Evolutionary conservation across 2,888 invertebrate species (phyloP), one percentile per base, ranked within the genome.

Genomic region (Mesorhabditis spiculigera): DNA sequence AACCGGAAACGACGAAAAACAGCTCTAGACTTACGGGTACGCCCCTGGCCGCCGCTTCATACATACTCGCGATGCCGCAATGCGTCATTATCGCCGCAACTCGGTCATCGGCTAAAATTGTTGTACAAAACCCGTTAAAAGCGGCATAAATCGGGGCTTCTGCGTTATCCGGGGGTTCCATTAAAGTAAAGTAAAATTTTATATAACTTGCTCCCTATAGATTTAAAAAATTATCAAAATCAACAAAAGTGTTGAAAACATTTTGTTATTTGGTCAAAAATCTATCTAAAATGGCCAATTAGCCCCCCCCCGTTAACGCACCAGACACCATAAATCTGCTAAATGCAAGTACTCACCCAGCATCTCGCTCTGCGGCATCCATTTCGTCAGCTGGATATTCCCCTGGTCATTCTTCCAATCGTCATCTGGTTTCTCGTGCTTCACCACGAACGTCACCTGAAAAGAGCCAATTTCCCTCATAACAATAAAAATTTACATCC

Each of bases 321-420:
- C 28, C 28, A 28, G 28, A 28, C 28, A 1, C 28, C 28, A 28
- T 28, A 28, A 28, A 28, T 28, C 28, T 28, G 28, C 28, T 1
- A 28, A 28, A 28, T 28, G 28, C 28, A 28, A 28, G 3, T 28
- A 1, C 58, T n/a, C n/a, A 50, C 58, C 58, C 10, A 50, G 58
- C 58, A 50, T 10, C n/a, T 50, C 58, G n/a, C n/a, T 50, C 58
- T 50, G 58, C n/a, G 58, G 58, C 58, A 50, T 50, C 58, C 58
- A 50, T 50, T n/a, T 50, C 1, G 58, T 50, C 58, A 50, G n/a
- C 58, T 13, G 10, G 10, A 50, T n/a, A 50, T 50, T 50, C n/a
- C n/a, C n/a, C n/a, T n/a, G 8, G 2, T 50, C 58, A n/a, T n/a
- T n/a, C 2, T 50, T n/a, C 58, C 8, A n/a, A 13, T n/a, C 58